phyloP scores from a whole-genome alignment of 1,140 invertebrate genomes.

The Drosophila arawakana region DNA sequence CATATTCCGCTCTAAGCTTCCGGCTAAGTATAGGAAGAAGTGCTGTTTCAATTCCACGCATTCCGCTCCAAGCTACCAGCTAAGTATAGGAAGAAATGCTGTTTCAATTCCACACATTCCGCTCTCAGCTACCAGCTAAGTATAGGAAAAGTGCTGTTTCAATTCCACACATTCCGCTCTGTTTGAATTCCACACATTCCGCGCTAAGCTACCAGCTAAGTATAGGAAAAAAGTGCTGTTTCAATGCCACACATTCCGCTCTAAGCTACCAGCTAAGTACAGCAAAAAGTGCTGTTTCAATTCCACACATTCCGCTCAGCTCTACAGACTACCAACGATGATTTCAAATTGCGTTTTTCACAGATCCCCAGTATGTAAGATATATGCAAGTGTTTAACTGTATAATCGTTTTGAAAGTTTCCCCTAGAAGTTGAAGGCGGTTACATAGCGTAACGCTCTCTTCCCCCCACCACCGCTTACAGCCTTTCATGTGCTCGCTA shows the following conservation, averaged over 20 bases:
- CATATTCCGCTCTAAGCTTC: neutral
- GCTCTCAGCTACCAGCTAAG: too few relatives aligned
- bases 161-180: too few relatives aligned
- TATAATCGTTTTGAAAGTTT: constrained; percentile 13
- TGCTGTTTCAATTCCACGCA: neutral
- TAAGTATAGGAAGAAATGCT: too few relatives aligned
- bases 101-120: too few relatives aligned
- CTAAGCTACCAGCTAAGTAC: too few relatives aligned
- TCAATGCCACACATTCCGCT: too few relatives aligned
- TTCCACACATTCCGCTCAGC: neutral
- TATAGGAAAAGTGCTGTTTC: too few relatives aligned
- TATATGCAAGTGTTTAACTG: neutral
- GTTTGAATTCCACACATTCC: too few relatives aligned
- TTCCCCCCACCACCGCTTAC: constrained; percentile 2
- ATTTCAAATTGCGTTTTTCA: neutral
- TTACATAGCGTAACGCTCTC: constrained; percentile 1
- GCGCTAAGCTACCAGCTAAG: too few relatives aligned
- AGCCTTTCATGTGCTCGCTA: constrained; percentile 2
- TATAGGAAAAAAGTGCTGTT: too few relatives aligned
- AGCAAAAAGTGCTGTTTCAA: neutral
- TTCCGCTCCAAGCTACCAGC: neutral
- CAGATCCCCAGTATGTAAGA: neutral
- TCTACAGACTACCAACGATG: neutral
- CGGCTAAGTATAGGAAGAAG: too few relatives aligned
- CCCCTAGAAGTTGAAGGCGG: neutral